Base-by-base conservation (phyloP, 2,888 invertebrate genomes). In the Patella depressa region DNA sequence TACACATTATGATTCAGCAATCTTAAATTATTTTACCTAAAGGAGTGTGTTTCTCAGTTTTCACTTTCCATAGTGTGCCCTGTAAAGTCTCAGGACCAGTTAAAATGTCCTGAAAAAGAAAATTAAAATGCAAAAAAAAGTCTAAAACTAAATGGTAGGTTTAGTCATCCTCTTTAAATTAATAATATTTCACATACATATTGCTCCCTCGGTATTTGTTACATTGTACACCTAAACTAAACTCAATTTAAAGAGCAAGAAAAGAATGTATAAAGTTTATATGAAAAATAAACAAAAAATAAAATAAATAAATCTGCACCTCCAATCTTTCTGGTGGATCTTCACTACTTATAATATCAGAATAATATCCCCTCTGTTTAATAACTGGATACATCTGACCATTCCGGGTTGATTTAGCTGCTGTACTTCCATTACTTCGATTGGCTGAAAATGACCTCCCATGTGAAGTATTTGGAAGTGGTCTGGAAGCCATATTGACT, bases 321-420 rank as follows among this genome's bases (percentile, higher is more conserved):
- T 71, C 34, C 70, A 71, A 53, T 73, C 73, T 77, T 79, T 73
- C 55, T 79, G 76, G 69, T 29, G 86, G 85, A n/a, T 75, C 81
- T 81, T 86, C 87, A 70, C 82, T 72, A 59, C 84, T 85, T 53
- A 90, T 83, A 59, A 90, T 88, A 83, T 91, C 91, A 3, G 91
- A 91, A 80, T 91, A 91, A 81, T 83, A 91, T 55, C 91, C 91
- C 80, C 91, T 81, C 81, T 91, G 90, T 84, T 89, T 90, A 54
- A 91, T 90, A 78, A 89, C 90, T 45, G 91, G 91, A 80, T 91
- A 91, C 24, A 82, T 83, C 74, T 88, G 84, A 34, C 86, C 87
- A 74, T 74, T 59, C 14, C 65, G 19, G 17, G 82, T 75, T 12
- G 82, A 78, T 69, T 79, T 81, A 15, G 78, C 72, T 19, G 81